phyloP scores from a whole-genome alignment of 2,888 invertebrate genomes.

The Drosophila phalerata region DNA sequence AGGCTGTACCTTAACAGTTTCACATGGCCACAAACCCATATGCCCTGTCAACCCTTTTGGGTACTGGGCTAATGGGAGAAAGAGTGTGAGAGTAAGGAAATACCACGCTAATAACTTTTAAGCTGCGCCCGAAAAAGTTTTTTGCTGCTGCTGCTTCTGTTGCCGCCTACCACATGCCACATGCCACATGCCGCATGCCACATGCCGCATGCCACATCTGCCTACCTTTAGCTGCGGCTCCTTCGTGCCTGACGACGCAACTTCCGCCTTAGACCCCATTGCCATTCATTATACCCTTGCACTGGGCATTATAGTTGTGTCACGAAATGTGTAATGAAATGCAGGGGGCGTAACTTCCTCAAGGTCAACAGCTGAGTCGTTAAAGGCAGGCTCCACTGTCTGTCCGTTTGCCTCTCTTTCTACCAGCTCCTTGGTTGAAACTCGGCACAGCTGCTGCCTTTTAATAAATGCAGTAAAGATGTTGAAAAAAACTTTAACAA shows the following conservation, averaged over 20 bases:
- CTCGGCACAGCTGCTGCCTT: not conserved
- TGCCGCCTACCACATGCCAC: not conserved
- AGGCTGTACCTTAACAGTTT: too few relatives aligned
- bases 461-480: not conserved
- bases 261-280: slow-evolving; percentile 73
- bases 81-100: slow-evolving; percentile 7
- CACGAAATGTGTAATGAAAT: slow-evolving; percentile 15
- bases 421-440: not conserved
- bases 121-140: slow-evolving; percentile 72
- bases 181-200: slow-evolving; percentile 17
- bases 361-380: slow-evolving; percentile 18
- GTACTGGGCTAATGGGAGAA: not conserved
- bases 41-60: not conserved
- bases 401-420: not conserved
- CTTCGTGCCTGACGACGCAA: slow-evolving; percentile 73
- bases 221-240: slow-evolving; percentile 25
- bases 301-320: slow-evolving; percentile 21
- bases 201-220: slow-evolving; percentile 36
- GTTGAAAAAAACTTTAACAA: not conserved
- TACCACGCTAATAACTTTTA: slow-evolving; percentile 80
- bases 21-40: not conserved
- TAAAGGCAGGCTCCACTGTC: slow-evolving; percentile 6
- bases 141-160: slow-evolving; percentile 31
- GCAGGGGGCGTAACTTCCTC: slow-evolving; percentile 1
- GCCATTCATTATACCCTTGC: slow-evolving; percentile 26